These are phyloP conservation scores for Eulemur rufifrons DNA, from an alignment of 2,113 vertebrate genomes.

Conservation along the genomic window DNA sequence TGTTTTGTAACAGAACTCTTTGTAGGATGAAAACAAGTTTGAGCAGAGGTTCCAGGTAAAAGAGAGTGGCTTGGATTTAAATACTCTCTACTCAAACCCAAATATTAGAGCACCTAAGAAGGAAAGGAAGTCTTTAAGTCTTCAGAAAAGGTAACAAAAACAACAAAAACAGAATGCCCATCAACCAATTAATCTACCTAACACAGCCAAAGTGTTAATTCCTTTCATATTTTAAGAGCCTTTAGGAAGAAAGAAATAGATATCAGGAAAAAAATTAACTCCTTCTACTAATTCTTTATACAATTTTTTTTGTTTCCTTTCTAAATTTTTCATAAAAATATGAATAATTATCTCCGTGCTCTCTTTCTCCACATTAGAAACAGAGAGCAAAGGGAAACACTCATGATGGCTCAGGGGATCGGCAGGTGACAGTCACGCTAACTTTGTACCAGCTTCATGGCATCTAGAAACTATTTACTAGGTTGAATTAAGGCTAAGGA, in stretches of 20 bases:
- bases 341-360: not conserved
- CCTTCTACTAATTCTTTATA: not conserved
- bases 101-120: not conserved
- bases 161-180: not conserved
- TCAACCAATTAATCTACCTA: not conserved
- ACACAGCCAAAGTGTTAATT: not conserved
- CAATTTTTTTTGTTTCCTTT: not conserved
- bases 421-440: not conserved
- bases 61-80: not conserved
- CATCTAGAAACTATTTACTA: not conserved
- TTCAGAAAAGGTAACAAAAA: not conserved
- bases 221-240: not conserved
- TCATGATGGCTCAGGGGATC: not conserved
- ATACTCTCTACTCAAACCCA: not conserved
- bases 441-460: not conserved
- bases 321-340: not conserved
- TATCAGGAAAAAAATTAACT: not conserved
- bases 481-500: not conserved
- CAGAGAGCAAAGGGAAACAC: not conserved
- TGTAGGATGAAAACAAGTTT: not conserved
- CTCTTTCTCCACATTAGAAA: not conserved
- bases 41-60: not conserved
- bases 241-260: not conserved
- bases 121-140: not conserved
- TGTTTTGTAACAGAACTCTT: not conserved